Percentiles rank a stretch among this genome's conserved stretches.
These are phyloP conservation scores for Gibbula magus DNA, from an alignment of 2,888 invertebrate genomes.

Conservation along the genomic window DNA sequence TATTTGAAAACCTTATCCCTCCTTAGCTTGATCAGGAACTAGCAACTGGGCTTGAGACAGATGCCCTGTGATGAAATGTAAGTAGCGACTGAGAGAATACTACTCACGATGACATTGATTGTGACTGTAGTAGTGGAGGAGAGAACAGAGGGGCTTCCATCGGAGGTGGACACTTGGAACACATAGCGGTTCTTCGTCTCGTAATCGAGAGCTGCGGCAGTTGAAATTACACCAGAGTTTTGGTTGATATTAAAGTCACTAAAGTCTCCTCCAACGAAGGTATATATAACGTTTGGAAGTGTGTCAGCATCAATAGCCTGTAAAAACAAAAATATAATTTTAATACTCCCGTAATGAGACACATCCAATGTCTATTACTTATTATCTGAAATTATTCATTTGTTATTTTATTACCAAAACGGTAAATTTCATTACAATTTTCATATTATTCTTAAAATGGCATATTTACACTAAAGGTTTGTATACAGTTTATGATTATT, in stretches of 20 bases:
- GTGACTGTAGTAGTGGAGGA: constrained; percentile 55
- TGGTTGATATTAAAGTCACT: constrained; percentile 50
- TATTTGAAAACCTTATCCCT: no score
- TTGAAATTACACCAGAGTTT: constrained; percentile 50
- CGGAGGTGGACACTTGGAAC: constrained; percentile 58
- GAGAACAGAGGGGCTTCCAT: constrained; percentile 43
- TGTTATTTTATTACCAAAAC: background rate
- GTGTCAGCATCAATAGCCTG: constrained; percentile 48
- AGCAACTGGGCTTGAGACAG: no score
- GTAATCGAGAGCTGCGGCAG: constrained; percentile 52
- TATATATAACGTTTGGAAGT: constrained; percentile 32
- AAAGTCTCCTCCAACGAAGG: constrained; percentile 41
- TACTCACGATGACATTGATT: constrained; percentile 48
- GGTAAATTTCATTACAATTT: background rate
- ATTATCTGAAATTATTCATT: background rate
- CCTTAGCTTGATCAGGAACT: no score
- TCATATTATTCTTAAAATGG: background rate
- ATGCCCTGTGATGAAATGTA: no score
- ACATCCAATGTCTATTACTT: background rate
- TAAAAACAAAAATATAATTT: background rate
- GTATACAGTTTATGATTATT: no score
- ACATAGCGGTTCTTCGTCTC: constrained; percentile 49
- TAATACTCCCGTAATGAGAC: background rate
- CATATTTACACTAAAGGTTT: no score
- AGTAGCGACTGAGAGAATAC: no score